phyloP scores from a whole-genome alignment of 2,888 invertebrate genomes.

The Linnaemya tessellans region DNA sequence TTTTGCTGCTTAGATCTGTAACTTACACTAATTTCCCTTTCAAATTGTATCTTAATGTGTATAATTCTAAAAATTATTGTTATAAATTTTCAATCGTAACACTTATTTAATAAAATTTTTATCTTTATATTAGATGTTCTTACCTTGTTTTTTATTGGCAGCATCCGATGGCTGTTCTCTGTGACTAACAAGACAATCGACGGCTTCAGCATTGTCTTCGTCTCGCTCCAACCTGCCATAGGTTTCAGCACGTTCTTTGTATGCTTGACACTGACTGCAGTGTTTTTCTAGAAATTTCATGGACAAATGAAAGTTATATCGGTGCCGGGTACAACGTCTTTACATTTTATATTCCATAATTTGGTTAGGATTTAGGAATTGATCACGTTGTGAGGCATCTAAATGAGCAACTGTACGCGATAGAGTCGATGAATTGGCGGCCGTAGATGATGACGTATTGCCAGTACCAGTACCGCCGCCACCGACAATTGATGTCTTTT shows the following conservation, averaged over 20 bases:
- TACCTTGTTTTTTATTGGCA: slow-evolving; percentile 42
- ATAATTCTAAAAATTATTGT: background rate
- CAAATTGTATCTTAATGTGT: background rate
- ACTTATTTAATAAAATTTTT: background rate
- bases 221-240: slow-evolving; percentile 47
- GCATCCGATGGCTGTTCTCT: slow-evolving; percentile 55
- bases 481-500: slow-evolving; percentile 37
- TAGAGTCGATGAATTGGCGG: slow-evolving; percentile 76
- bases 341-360: slow-evolving; percentile 84
- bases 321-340: slow-evolving; percentile 83
- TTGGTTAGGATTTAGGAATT: slow-evolving; percentile 83
- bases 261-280: slow-evolving; percentile 80
- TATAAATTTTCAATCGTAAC: background rate
- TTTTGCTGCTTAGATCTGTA: background rate
- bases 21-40: slow-evolving; percentile 1
- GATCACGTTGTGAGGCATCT: slow-evolving; percentile 83
- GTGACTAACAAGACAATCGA: slow-evolving; percentile 65
- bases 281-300: slow-evolving; percentile 81
- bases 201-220: slow-evolving; percentile 69
- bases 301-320: slow-evolving; percentile 82
- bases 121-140: slow-evolving; percentile 44
- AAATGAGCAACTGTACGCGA: slow-evolving; percentile 82
- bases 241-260: slow-evolving; percentile 71
- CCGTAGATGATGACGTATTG: slow-evolving; percentile 16
- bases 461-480: slow-evolving; percentile 72